phyloP scores from a whole-genome alignment of 2,113 vertebrate genomes.

The Recurvirostra avosetta region DNA sequence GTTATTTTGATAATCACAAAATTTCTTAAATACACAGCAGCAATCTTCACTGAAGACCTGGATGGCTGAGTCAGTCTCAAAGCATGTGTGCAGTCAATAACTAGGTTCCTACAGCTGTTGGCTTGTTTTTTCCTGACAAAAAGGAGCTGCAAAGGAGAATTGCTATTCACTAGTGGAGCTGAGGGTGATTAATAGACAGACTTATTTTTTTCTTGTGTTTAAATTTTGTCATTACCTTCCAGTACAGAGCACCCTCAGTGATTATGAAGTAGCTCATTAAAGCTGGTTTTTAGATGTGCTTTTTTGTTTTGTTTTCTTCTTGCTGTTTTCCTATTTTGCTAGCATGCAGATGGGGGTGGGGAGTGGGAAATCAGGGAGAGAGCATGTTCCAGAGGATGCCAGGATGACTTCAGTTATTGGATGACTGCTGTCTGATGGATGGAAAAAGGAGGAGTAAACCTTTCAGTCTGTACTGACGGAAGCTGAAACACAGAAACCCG shows the following conservation, averaged over 20 bases:
- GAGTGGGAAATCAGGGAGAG: constrained; percentile 53
- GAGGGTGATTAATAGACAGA: constrained; percentile 18
- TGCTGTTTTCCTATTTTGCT: constrained; percentile 43
- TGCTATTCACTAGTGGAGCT: background rate
- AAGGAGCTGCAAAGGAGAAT: background rate
- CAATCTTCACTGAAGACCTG: background rate
- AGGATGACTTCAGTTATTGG: constrained; percentile 78
- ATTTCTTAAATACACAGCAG: constrained; percentile 11
- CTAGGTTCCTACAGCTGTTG: constrained; percentile 7
- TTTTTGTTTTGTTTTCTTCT: constrained; percentile 27
- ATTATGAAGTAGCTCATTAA: constrained; percentile 39
- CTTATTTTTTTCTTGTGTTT: background rate
- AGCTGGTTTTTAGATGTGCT: background rate
- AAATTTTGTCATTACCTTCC: background rate
- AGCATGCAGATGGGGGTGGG: constrained; percentile 67
- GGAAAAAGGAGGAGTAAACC: constrained; percentile 65
- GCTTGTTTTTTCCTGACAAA: background rate
- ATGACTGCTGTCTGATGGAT: constrained; percentile 66
- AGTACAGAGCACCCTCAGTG: background rate
- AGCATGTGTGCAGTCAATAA: background rate
- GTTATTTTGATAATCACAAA: background rate
- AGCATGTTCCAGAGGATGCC: constrained; percentile 71
- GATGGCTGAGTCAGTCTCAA: background rate
- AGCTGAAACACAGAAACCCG: constrained; percentile 68
- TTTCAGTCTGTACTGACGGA: constrained; percentile 67